Percentiles rank a stretch among this genome's conserved stretches.
Conservation (phyloP, 2,888 invertebrate genomes). For the Yponomeuta sedellus region DNA sequence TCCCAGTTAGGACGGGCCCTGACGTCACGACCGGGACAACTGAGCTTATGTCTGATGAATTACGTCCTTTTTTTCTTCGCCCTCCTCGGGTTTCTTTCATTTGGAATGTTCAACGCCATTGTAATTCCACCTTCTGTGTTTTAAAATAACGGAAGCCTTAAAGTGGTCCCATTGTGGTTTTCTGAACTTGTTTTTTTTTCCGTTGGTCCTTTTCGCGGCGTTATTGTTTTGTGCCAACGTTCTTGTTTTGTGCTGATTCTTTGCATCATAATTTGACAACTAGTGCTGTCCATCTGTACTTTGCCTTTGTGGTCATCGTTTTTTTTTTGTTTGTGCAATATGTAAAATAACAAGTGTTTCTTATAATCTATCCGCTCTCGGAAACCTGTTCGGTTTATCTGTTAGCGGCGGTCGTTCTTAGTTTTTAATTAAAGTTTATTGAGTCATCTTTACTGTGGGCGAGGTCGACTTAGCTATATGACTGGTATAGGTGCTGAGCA, state of each 20-base stretch:
- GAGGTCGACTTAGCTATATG: too few species aligned
- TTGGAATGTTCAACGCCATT: not conserved
- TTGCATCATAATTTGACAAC: not conserved
- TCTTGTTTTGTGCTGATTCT: not conserved
- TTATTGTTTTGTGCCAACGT: not conserved
- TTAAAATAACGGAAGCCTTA: not conserved
- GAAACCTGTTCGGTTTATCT: too few species aligned
- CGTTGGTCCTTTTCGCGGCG: not conserved
- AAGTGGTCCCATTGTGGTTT: not conserved
- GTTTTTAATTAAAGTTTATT: too few species aligned
- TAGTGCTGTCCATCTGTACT: not conserved
- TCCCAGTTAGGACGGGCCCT: not conserved
- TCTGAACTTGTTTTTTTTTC: not conserved
- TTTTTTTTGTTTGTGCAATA: too few species aligned
- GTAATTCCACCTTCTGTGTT: constrained; percentile 1
- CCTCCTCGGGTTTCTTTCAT: not conserved
- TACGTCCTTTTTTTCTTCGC: not conserved
- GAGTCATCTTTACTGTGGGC: too few species aligned
- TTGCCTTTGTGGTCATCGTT: too few species aligned
- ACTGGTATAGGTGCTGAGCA: too few species aligned
- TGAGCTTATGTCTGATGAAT: constrained; percentile 3
- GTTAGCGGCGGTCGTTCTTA: too few species aligned
- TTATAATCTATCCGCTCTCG: too few species aligned
- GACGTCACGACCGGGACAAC: not conserved
- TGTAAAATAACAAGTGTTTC: too few species aligned